Evolutionary conservation across 2,888 invertebrate species (phyloP), one percentile per base, ranked within the genome.

Genomic region (Trichopoda pennipes): DNA sequence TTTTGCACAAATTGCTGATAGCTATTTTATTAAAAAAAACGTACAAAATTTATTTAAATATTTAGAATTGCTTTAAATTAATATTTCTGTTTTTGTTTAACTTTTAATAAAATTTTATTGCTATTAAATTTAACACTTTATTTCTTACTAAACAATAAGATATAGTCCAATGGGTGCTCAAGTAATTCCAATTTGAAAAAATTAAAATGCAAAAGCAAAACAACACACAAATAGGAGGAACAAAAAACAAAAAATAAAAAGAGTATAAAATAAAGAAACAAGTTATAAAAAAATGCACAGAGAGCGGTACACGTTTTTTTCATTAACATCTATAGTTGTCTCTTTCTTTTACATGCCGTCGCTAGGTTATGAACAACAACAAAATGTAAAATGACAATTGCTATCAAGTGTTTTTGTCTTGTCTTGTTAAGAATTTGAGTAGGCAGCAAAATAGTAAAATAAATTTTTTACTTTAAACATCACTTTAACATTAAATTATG

Each of bases 291-390:
- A 73, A 74, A 69, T 76, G 66, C 78, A 68, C 56, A 72, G 81
- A 82, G 81, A 82, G 81, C 81, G 81, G 77, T 61, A 82, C 81
- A 82, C 78, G 78, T 81, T 81, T 81, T 81, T 58, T 56, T 60
- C 32, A 58, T 51, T 1, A 44, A 17, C 12, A 23, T 12, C 38
- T 70, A 75, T 16, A 0, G n/a, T 56, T 17, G n/a, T 79, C 78
- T 72, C 70, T 78, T 38, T 82, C 56, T 56, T 49, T 28, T 70
- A 28, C 23, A 49, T 17, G 12, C 6, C 0, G 12, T 38, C 53
- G 55, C 21, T 58, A 72, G 1, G n/a, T 35, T 16, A n/a, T 35
- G n/a, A 19, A 38, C 21, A 3, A 16, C n/a, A 35, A 55, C 6
- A 47, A 44, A 21, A 19, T 44, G 9, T 49, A 42, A 58, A 70